Evolutionary conservation across 2,113 vertebrate species (phyloP), one percentile per base, ranked within the genome.

Genomic region (Antigone vipio): DNA sequence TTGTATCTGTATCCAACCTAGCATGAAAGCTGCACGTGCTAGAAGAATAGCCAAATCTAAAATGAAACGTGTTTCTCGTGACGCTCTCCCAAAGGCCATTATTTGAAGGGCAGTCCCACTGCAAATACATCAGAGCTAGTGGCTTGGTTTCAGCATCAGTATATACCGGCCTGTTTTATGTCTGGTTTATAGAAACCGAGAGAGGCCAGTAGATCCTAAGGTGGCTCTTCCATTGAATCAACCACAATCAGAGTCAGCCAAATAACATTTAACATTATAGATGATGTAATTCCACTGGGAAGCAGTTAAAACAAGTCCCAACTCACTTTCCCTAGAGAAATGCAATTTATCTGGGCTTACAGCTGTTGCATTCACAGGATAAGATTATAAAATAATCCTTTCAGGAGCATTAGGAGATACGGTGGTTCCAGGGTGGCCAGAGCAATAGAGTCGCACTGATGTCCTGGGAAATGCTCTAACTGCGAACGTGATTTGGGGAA

Each of bases 301-400:
- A 63, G 59, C 9, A 27, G 81, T 67, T 77, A 72, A 91, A 95
- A 85, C 0, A 15, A 91, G 84, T 95, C 91, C 93, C 77, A 94
- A 1, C 81, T 94, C 86, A 10, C 95, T 60, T 73, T 85, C 87
- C 94, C 94, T 40, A 74, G 87, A 95, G 94, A 45, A 94, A 89
- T 53, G 84, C 67, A 92, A 95, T 97, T 97, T 97, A 96, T 97
- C 95, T 85, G 78, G 89, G 91, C 74, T 96, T 97, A 97, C 91
- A 95, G 96, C 93, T 95, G 91, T 88, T 94, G 87, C 74, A 91
- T 95, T 95, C 91, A 88, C 66, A 77, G 95, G 87, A 27, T 63
- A 77, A 97, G 97, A 95, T 92, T 93, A 97, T 80, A 73, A 79
- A 91, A 91, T 97, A 96, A 97, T 95, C 96, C 97, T 69, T 95